Percentiles rank a stretch among this genome's conserved stretches.
Conservation (phyloP, 2,797 vertebrate genomes). For the Apogon hyalosoma region DNA sequence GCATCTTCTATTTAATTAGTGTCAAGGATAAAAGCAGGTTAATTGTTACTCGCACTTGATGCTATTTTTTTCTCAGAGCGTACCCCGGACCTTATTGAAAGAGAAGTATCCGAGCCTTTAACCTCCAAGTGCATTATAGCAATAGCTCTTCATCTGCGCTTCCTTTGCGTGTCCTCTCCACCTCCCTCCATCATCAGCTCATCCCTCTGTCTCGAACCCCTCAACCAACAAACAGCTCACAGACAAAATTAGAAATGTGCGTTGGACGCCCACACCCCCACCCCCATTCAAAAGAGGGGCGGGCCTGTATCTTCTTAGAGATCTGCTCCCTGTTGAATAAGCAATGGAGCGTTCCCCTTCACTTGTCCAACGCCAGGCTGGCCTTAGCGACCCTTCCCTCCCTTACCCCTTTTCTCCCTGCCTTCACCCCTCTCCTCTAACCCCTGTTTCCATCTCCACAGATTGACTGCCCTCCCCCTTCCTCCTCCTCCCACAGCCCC, state of each 20-base stretch:
- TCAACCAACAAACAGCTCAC: conserved; percentile 26
- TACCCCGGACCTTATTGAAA: conserved; percentile 39
- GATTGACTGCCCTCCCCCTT: conserved; percentile 55
- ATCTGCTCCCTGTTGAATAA: conserved; percentile 86
- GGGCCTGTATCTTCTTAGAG: conserved; percentile 78
- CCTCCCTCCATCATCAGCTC: conserved; percentile 33
- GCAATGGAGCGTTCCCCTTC: conserved; percentile 78
- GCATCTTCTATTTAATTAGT: background rate
- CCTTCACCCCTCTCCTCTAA: conserved; percentile 43
- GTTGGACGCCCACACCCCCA: conserved; percentile 33
- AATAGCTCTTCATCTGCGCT: conserved; percentile 30
- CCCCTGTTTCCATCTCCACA: conserved; percentile 72
- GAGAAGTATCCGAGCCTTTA: conserved; percentile 37
- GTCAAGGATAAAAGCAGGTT: conserved; percentile 26
- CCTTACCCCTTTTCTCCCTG: conserved; percentile 22
- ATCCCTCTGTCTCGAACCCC: conserved; percentile 51
- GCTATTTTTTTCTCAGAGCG: conserved; percentile 34
- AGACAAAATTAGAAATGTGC: conserved; percentile 77
- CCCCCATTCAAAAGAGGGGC: conserved; percentile 68
- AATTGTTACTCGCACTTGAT: conserved; percentile 34
- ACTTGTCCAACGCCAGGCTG: conserved; percentile 66
- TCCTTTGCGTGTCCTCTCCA: conserved; percentile 4
- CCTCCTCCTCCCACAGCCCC: conserved; percentile 31
- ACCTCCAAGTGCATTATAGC: conserved; percentile 45
- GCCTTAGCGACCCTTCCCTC: conserved; percentile 56